These are phyloP conservation scores for Melitaea athalia DNA, from an alignment of 2,888 invertebrate species.

Conservation along the genomic window DNA sequence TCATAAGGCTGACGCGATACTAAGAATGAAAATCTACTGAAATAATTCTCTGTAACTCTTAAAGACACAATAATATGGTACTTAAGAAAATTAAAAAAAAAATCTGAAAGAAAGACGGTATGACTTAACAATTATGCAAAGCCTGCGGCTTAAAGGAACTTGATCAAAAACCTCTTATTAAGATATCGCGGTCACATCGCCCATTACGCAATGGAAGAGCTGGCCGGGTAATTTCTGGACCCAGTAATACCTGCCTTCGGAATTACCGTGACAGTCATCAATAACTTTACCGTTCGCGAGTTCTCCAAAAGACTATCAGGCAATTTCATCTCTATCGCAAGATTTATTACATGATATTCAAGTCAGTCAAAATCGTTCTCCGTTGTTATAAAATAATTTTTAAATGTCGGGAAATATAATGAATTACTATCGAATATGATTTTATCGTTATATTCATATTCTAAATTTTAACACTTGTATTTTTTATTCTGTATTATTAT, in stretches of 20 bases:
- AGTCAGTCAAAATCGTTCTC: constrained; percentile 24
- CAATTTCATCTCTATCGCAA: constrained; percentile 42
- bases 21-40: neutral
- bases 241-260: constrained; percentile 56
- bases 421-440: constrained; percentile 7
- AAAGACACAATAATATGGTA: neutral
- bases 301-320: constrained; percentile 63
- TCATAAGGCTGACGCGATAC: neutral
- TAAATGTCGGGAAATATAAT: constrained; percentile 20
- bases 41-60: neutral
- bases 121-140: constrained; percentile 74
- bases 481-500: too few relatives aligned
- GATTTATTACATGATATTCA: constrained; percentile 29
- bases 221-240: constrained; percentile 54
- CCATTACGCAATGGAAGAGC: constrained; percentile 64
- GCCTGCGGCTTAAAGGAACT: constrained; percentile 57
- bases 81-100: neutral
- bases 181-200: constrained; percentile 76
- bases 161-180: constrained; percentile 78
- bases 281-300: constrained; percentile 67
- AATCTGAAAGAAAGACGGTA: constrained; percentile 38
- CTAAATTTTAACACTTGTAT: neutral
- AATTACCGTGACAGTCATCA: constrained; percentile 72
- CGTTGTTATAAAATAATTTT: constrained; percentile 24
- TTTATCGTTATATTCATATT: neutral